Evolutionary conservation across 2,113 vertebrate species (phyloP).

Genomic region (Syngnathoides biaculeatus): DNA sequence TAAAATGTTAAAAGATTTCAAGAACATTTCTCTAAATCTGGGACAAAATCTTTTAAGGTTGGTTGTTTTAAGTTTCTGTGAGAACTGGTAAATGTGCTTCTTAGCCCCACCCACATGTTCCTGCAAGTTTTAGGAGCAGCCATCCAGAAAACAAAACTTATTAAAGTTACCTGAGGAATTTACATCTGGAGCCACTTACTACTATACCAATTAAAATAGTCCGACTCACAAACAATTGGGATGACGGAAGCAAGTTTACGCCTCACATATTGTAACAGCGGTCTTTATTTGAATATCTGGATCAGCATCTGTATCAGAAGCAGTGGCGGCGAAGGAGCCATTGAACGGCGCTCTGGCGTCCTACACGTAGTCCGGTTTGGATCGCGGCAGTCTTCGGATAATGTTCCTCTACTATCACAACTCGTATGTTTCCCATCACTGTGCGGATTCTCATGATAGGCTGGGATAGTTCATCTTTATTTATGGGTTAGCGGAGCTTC

Average conservation of each 20-base stretch:
- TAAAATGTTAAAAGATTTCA: background rate
- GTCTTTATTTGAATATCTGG: constrained; percentile 61
- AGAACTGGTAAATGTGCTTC: constrained; percentile 7
- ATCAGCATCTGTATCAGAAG: constrained; percentile 33
- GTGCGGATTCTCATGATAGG: constrained; percentile 45
- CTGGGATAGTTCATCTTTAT: constrained; percentile 46
- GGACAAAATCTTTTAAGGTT: constrained; percentile 38
- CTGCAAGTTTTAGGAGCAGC: constrained; percentile 22
- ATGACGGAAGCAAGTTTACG: constrained; percentile 1
- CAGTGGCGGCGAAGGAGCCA: constrained; percentile 26
- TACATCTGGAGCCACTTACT: constrained; percentile 28
- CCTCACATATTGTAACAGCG: constrained; percentile 39
- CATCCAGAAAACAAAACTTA: constrained; percentile 46
- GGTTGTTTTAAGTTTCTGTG: background rate
- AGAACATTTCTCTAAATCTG: background rate
- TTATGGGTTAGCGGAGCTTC: constrained; percentile 42
- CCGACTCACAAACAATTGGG: background rate
- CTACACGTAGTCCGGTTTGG: constrained; percentile 29
- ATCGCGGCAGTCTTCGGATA: constrained; percentile 42
- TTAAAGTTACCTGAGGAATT: constrained; percentile 39
- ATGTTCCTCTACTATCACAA: constrained; percentile 56
- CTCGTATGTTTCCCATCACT: constrained; percentile 56
- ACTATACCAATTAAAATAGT: constrained; percentile 6
- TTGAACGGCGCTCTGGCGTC: background rate
- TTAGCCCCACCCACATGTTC: constrained; percentile 22